Evolutionary conservation across 2,113 vertebrate genomes (phyloP), one percentile per base, ranked within the genome.

Genomic region (Colinus virginianus): DNA sequence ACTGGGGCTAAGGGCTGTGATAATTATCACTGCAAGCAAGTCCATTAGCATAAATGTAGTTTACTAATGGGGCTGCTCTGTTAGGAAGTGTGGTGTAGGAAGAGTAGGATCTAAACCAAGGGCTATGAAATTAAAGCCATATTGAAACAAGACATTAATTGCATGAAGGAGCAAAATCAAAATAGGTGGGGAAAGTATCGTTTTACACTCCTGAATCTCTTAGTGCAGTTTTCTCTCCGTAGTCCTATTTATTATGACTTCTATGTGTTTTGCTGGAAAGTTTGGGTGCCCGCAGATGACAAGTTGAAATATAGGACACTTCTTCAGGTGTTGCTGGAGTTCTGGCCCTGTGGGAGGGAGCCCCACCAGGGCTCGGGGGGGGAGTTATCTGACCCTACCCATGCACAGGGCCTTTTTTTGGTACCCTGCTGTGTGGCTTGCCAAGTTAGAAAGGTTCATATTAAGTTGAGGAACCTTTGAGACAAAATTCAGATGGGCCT

Each of bases 11-110:
- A 90, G 80, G 82, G 89, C 94, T 95, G 83, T 26, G 80, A 68
- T 96, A 94, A 96, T 95, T 85, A 96, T 72, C 20, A 46, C 97
- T 97, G 92, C 91, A 82, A 96, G 96, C 90, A 86, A 96, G 61
- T 75, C 61, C 71, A 96, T 98, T 97, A 97, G 87, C 97, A 95
- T 87, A 80, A 90, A 92, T 82, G 71, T 12, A 55, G 78, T 90
- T 97, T 96, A 77, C 94, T 97, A 91, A 97, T 96, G 84, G 86
- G 42, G 32, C 70, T 68, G 19, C 81, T 96, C 32, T 78, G 5
- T 89, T 90, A 96, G 90, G 80, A 93, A 87, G 28, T 90, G 34
- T 40, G 56, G 67, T 23, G 40, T 72, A 11, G 90, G 72, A 83
- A 76, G 68, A 94, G 67, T 67, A 32, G 81, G 42, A 76, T 87